A percentile compares a stretch with the other conserved stretches of the same genome.
phyloP scores from a whole-genome alignment of 2,113 vertebrate genomes.

The Lates calcarifer region DNA sequence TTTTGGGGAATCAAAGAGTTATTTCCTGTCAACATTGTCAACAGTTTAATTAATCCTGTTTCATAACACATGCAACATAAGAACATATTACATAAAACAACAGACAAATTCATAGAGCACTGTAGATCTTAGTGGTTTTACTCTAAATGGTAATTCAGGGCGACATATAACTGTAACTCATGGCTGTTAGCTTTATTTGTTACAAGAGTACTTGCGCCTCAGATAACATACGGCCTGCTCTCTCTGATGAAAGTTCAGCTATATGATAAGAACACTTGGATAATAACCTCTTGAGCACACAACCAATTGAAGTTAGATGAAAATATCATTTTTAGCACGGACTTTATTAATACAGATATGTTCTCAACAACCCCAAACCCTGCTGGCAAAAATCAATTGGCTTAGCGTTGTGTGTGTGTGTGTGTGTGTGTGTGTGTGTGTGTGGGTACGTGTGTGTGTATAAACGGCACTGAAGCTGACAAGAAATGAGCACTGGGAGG shows the following conservation, averaged over 20 bases:
- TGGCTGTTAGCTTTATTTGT: background rate
- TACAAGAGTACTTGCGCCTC: background rate
- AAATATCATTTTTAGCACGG: background rate
- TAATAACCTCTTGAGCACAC: conserved; percentile 23
- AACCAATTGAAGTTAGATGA: conserved; percentile 17
- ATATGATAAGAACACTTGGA: background rate
- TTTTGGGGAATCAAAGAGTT: background rate
- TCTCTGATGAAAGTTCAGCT: background rate
- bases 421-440: background rate
- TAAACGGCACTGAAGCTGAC: conserved; percentile 1
- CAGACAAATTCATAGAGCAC: background rate
- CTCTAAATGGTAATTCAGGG: background rate
- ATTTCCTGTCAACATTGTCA: background rate
- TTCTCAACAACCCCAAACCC: background rate
- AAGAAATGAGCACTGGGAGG: conserved; percentile 27
- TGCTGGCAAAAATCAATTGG: conserved; percentile 5
- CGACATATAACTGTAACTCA: too few relatives aligned
- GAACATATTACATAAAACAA: background rate
- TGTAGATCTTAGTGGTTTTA: background rate
- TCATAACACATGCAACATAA: background rate
- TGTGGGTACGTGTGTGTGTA: too few relatives aligned
- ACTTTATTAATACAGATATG: conserved; percentile 24
- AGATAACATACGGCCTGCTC: background rate
- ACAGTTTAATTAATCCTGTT: background rate
- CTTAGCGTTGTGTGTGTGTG: background rate